phyloP scores from a whole-genome alignment of 2,888 invertebrate genomes.

The Drosophila subquinaria region DNA sequence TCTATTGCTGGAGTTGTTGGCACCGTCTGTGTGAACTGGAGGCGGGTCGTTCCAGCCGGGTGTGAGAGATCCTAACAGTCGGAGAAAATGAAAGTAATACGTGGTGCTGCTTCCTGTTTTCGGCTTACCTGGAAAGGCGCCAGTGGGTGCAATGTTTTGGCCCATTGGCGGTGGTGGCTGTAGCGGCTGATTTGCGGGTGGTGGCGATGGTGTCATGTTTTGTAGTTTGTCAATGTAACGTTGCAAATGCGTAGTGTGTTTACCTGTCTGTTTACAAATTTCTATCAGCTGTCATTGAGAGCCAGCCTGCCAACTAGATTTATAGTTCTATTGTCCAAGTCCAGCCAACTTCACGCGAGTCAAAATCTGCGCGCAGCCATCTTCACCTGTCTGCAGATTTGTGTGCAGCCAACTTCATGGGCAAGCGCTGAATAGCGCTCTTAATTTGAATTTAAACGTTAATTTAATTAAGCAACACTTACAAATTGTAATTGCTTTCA shows the following conservation, averaged over 20 bases:
- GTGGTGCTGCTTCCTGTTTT: conserved; percentile 6
- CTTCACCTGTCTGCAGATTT: conserved; percentile 3
- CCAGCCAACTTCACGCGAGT: conserved; percentile 8
- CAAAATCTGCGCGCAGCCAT: conserved; percentile 7
- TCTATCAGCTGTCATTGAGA: conserved; percentile 28
- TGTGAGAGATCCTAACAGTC: conserved; percentile 80
- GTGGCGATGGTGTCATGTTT: conserved; percentile 40
- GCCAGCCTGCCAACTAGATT: conserved; percentile 13
- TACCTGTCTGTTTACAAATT: conserved; percentile 26
- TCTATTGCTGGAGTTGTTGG: conserved; percentile 57
- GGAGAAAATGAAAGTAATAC: conserved; percentile 7
- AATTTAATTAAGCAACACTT: conserved; percentile 44
- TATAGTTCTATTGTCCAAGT: neutral
- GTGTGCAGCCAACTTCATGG: conserved; percentile 40
- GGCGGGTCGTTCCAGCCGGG: conserved; percentile 86
- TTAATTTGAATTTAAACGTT: conserved; percentile 31
- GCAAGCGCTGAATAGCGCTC: conserved; percentile 5
- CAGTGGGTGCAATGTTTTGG: conserved; percentile 60
- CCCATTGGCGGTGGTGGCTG: conserved; percentile 65
- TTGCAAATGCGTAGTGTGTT: neutral
- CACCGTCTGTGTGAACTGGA: conserved; percentile 64
- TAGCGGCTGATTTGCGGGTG: conserved; percentile 16
- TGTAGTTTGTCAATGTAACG: neutral
- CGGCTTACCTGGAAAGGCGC: conserved; percentile 61
- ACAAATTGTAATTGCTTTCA: neutral